phyloP scores from a whole-genome alignment of 2,113 vertebrate species.

The Ornithorhynchus anatinus region DNA sequence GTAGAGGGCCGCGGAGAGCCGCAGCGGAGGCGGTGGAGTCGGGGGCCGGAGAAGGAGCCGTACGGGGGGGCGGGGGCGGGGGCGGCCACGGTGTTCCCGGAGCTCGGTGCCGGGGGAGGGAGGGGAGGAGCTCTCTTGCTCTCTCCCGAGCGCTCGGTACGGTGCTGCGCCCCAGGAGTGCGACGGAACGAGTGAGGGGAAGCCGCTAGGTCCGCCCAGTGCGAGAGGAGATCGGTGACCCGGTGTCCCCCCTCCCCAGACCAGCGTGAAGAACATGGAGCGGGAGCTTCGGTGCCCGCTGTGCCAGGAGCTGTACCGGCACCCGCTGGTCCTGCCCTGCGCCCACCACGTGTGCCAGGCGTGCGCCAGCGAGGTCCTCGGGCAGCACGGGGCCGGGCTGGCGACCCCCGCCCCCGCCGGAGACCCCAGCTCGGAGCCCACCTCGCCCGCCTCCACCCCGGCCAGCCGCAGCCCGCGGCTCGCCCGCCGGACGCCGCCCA shows the following conservation, averaged over 20 bases:
- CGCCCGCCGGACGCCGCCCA: constrained; percentile 78
- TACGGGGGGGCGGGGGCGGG: neutral
- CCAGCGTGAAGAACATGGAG: constrained; percentile 98
- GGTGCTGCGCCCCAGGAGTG: too few relatives aligned
- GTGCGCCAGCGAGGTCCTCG: constrained; percentile 90
- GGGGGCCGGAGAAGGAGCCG: too few relatives aligned
- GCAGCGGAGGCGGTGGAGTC: too few relatives aligned
- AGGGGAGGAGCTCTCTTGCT: neutral
- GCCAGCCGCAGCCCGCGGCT: constrained; percentile 88
- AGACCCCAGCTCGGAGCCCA: constrained; percentile 86
- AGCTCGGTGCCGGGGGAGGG: neutral
- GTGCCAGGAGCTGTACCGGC: constrained; percentile 95
- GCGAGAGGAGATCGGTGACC: too few relatives aligned
- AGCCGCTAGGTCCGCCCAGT: too few relatives aligned
- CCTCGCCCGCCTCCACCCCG: constrained; percentile 89
- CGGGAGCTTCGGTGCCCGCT: constrained; percentile 89
- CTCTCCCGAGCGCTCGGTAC: neutral
- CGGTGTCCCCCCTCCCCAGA: constrained; percentile 68
- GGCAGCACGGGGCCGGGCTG: constrained; percentile 87
- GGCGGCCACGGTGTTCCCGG: neutral
- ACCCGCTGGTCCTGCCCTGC: constrained; percentile 91
- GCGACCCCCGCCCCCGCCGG: constrained; percentile 68
- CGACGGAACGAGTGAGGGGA: too few relatives aligned
- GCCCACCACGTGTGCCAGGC: constrained; percentile 91
- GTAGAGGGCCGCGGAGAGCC: too few relatives aligned